These are phyloP conservation scores for Noturus placidus DNA, from an alignment of 2,113 vertebrate genomes.

Conservation along the genomic window DNA sequence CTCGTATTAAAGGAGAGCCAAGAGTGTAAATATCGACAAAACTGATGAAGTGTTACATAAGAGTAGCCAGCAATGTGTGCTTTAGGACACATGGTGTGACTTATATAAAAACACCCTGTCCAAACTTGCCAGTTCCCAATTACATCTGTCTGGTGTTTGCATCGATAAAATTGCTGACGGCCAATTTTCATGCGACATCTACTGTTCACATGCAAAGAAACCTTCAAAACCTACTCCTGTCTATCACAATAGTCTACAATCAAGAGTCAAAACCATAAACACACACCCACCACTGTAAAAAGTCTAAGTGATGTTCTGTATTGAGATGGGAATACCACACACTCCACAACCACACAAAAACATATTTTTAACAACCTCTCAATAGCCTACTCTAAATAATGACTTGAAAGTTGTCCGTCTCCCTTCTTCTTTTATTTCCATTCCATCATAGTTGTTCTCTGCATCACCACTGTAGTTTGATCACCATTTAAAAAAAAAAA, in stretches of 20 bases:
- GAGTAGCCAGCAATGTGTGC: not conserved
- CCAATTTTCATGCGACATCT: not conserved
- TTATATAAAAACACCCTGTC: conserved; percentile 22
- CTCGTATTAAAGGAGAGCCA: not conserved
- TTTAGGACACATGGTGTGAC: not conserved
- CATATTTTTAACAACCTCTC: too few species aligned
- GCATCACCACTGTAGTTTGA: not conserved
- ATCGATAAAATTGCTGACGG: not conserved
- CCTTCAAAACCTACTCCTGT: not conserved
- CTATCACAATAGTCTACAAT: too few species aligned
- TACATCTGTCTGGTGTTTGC: not conserved
- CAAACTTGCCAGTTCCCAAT: not conserved
- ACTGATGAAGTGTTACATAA: not conserved
- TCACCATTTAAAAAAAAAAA: not conserved
- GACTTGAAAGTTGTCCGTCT: not conserved
- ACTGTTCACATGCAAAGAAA: not conserved
- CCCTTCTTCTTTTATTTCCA: not conserved
- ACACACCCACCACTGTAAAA: not conserved
- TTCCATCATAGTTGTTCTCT: not conserved
- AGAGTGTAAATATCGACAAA: not conserved
- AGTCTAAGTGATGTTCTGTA: not conserved
- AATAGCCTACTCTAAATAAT: not conserved
- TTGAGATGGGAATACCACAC: not conserved
- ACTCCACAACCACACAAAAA: not conserved
- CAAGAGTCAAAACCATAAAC: not conserved